Evolutionary conservation across 2,888 invertebrate species (phyloP).

Genomic region (Anarsia innoxiella): DNA sequence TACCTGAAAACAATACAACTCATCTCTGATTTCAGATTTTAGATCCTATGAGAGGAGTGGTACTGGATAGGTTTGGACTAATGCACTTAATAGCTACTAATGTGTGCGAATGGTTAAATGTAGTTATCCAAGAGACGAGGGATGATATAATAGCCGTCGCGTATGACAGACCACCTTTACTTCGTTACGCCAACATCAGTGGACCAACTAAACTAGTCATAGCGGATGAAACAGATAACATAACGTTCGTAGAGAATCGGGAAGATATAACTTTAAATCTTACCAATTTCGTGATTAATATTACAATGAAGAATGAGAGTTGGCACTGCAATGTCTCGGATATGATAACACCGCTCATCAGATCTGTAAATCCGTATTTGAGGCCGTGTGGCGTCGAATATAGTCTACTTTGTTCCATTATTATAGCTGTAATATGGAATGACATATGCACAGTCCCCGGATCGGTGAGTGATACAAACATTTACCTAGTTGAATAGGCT

Average conservation of each 20-base stretch:
- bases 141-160: constrained; percentile 82
- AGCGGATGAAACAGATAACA: constrained; percentile 35
- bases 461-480: constrained; percentile 61
- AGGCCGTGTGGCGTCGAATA: constrained; percentile 90
- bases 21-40: constrained; percentile 59
- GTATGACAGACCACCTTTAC: constrained; percentile 42
- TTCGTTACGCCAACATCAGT: constrained; percentile 52
- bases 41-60: constrained; percentile 64
- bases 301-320: constrained; percentile 29
- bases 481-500: no score
- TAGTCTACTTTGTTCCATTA: constrained; percentile 85
- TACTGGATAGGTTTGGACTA: constrained; percentile 84
- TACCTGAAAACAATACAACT: no score
- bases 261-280: neutral
- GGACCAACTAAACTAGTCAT: constrained; percentile 36
- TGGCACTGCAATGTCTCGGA: constrained; percentile 64
- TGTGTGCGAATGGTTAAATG: constrained; percentile 93
- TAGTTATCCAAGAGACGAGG: constrained; percentile 90
- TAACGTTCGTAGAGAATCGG: constrained; percentile 30
- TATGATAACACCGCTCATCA: constrained; percentile 77
- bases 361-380: constrained; percentile 83
- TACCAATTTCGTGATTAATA: constrained; percentile 22
- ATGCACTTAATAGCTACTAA: constrained; percentile 97
- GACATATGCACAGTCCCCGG: constrained; percentile 77
- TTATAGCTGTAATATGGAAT: constrained; percentile 87